Conservation (phyloP, 2,797 vertebrate genomes). For the Choloepus didactylus region DNA sequence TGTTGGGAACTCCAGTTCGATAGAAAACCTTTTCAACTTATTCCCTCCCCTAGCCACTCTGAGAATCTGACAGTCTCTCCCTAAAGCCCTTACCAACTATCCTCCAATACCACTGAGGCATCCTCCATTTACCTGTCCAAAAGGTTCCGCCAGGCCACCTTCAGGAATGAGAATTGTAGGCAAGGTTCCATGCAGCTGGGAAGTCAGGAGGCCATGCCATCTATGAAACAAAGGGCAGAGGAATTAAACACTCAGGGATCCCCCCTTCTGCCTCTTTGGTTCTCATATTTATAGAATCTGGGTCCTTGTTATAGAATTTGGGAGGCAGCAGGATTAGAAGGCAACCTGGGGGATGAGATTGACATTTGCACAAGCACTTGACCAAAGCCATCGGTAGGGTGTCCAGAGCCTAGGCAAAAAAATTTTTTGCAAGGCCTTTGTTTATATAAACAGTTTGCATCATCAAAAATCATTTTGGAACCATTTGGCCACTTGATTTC, state of each 20-base stretch:
- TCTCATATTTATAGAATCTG: not conserved
- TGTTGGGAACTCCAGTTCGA: not conserved
- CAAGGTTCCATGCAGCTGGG: not conserved
- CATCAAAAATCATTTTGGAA: not conserved
- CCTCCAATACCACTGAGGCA: not conserved
- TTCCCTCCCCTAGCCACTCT: not conserved
- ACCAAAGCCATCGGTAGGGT: not conserved
- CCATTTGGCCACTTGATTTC: not conserved
- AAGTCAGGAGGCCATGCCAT: not conserved
- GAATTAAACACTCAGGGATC: not conserved
- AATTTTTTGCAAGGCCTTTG: not conserved
- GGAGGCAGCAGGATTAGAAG: not conserved
- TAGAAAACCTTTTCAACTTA: not conserved
- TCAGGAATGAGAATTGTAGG: not conserved
- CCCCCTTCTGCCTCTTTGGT: not conserved
- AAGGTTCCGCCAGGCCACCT: not conserved
- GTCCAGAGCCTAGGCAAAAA: not conserved
- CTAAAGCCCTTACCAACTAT: not conserved
- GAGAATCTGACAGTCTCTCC: not conserved
- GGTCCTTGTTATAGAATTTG: not conserved
- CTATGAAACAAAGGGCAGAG: not conserved
- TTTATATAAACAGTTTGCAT: not conserved
- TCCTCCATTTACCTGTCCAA: not conserved
- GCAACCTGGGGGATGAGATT: not conserved
- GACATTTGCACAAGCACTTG: not conserved